Evolutionary conservation across 2,113 vertebrate genomes (phyloP).

Genomic region (Trogon melanurus): DNA sequence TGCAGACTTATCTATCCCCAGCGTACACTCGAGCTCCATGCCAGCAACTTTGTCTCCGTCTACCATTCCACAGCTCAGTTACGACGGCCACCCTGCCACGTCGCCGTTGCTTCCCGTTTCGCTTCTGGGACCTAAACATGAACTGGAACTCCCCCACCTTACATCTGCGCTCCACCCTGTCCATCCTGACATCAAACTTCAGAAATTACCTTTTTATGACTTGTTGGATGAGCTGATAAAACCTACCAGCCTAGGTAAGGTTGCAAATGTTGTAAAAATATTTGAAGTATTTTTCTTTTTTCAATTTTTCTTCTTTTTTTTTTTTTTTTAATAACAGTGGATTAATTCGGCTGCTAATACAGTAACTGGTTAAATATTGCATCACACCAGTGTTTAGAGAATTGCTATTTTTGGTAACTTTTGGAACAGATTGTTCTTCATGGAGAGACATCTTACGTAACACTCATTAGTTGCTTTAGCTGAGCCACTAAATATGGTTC

Average conservation of each 20-base stretch:
- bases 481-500: constrained; percentile 46
- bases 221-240: constrained; percentile 98
- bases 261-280: not conserved
- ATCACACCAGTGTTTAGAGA: constrained; percentile 40
- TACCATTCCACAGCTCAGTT: constrained; percentile 87
- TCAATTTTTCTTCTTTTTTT: not conserved
- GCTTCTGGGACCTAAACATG: constrained; percentile 95
- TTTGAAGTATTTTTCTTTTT: not conserved
- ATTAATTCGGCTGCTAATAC: not conserved
- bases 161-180: constrained; percentile 92
- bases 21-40: constrained; percentile 89
- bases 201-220: constrained; percentile 97
- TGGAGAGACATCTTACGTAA: constrained; percentile 51
- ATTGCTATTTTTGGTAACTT: constrained; percentile 57
- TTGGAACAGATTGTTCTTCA: constrained; percentile 65
- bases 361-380: constrained; percentile 56
- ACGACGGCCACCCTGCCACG: constrained; percentile 88
- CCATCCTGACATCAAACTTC: constrained; percentile 97
- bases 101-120: constrained; percentile 94
- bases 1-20: constrained; percentile 88
- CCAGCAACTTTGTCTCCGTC: constrained; percentile 86
- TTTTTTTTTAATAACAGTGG: not conserved
- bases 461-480: constrained; percentile 43
- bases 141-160: constrained; percentile 94
- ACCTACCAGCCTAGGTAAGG: constrained; percentile 96